A percentile compares a stretch with the other conserved stretches of the same genome.
These are phyloP conservation scores for Trissolcus basalis DNA, from an alignment of 1,140 invertebrate genomes.

Conservation along the genomic window DNA sequence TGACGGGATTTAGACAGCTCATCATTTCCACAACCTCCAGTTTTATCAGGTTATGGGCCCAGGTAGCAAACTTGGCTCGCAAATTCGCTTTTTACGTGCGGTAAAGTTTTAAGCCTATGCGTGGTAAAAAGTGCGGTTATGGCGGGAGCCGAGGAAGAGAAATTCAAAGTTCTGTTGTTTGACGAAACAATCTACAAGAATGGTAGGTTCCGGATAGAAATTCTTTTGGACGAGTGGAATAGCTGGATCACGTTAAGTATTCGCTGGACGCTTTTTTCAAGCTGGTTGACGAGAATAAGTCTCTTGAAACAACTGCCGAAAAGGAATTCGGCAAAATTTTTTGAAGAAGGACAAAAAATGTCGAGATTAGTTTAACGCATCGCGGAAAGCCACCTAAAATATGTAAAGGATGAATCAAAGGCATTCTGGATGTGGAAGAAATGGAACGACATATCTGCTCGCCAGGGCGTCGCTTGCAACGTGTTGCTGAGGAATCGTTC, in stretches of 20 bases:
- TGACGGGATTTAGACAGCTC: too few species aligned
- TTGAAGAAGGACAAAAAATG: not conserved
- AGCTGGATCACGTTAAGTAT: slow-evolving; percentile 1
- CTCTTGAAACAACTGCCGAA: too few species aligned
- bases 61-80: slow-evolving; percentile 17
- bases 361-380: slow-evolving; percentile 47
- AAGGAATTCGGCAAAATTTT: too few species aligned
- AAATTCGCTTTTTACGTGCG: slow-evolving; percentile 3
- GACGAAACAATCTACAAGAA: slow-evolving; percentile 44
- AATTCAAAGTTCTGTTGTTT: slow-evolving; percentile 21
- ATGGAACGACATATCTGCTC: too few species aligned
- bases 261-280: too few species aligned
- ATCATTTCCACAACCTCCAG: too few species aligned
- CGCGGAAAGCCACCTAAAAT: slow-evolving; percentile 55
- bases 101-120: too few species aligned
- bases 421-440: too few species aligned
- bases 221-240: slow-evolving; percentile 30
- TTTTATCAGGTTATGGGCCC: slow-evolving; percentile 31
- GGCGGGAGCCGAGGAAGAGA: too few species aligned
- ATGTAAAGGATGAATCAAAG: slow-evolving; percentile 49
- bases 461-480: too few species aligned
- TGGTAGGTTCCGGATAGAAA: slow-evolving; percentile 49
- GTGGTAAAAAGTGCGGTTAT: too few species aligned
- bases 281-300: too few species aligned
- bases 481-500: slow-evolving; percentile 22